A percentile compares a stretch with the other conserved stretches of the same genome.
These are phyloP conservation scores for Melieria crassipennis DNA, from an alignment of 2,888 invertebrate genomes.

Conservation along the genomic window DNA sequence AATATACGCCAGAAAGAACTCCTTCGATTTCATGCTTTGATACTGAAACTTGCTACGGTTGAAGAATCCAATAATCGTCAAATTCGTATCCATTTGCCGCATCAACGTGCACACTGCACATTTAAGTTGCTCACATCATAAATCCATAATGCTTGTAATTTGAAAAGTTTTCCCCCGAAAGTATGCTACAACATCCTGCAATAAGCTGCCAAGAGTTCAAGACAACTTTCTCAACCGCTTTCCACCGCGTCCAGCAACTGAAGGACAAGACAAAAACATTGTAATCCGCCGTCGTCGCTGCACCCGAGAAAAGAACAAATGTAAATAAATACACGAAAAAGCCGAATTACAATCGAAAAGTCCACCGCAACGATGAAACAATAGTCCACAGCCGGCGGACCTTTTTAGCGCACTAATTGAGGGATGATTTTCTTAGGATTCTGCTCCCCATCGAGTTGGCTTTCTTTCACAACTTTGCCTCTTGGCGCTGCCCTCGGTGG, in stretches of 20 bases:
- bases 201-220: slow-evolving; percentile 18
- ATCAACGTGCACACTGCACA: too few species aligned
- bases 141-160: too few species aligned
- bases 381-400: not conserved
- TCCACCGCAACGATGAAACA: not conserved
- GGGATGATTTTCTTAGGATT: slow-evolving; percentile 39
- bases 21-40: too few species aligned
- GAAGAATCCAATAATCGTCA: too few species aligned
- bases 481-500: too few species aligned
- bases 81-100: too few species aligned
- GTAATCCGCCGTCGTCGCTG: not conserved
- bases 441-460: not conserved
- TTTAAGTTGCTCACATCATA: too few species aligned
- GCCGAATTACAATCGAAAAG: not conserved
- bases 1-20: too few species aligned
- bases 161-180: not conserved
- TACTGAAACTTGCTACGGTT: too few species aligned
- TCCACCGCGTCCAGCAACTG: not conserved
- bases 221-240: slow-evolving; percentile 26
- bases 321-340: slow-evolving; percentile 17
- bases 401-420: slow-evolving; percentile 35
- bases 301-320: slow-evolving; percentile 25
- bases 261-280: not conserved
- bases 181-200: not conserved
- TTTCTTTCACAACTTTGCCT: too few species aligned